Percentiles rank a stretch among this genome's conserved stretches.
Evolutionary conservation across 2,888 invertebrate species (phyloP).

Genomic region (Diadegma fenestrale): DNA sequence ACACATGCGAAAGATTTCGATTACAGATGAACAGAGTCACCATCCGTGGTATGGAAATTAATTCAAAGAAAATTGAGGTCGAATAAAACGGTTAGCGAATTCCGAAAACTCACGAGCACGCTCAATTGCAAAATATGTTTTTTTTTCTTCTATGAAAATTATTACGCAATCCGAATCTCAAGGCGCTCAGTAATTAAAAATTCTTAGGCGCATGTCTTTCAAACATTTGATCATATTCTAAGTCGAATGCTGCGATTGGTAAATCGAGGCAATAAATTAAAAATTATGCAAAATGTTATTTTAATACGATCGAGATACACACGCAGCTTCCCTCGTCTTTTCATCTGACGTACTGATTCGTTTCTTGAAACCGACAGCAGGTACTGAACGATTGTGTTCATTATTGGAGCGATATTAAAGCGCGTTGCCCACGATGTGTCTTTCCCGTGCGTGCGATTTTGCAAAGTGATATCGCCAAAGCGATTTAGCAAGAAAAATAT

Average conservation of each 20-base stretch:
- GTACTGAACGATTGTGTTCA: not conserved
- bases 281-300: not conserved
- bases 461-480: not conserved
- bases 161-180: not conserved
- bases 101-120: not conserved
- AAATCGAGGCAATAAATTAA: not conserved
- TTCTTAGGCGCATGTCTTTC: not conserved
- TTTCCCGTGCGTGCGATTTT: not conserved
- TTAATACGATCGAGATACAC: not conserved
- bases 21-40: not conserved
- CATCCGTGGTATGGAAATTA: not conserved
- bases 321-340: not conserved
- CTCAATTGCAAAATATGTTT: not conserved
- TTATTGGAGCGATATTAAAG: not conserved
- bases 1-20: conserved; percentile 21
- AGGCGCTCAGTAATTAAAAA: not conserved
- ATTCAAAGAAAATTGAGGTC: not conserved
- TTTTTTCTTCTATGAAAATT: not conserved
- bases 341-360: not conserved
- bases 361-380: not conserved
- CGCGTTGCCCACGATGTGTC: not conserved
- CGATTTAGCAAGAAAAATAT: not conserved
- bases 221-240: not conserved
- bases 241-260: not conserved
- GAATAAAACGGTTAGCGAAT: not conserved